Percentiles rank a stretch among this genome's conserved stretches.
These are phyloP conservation scores for Syritta pipiens DNA, from an alignment of 2,888 invertebrate species.

Conservation along the genomic window DNA sequence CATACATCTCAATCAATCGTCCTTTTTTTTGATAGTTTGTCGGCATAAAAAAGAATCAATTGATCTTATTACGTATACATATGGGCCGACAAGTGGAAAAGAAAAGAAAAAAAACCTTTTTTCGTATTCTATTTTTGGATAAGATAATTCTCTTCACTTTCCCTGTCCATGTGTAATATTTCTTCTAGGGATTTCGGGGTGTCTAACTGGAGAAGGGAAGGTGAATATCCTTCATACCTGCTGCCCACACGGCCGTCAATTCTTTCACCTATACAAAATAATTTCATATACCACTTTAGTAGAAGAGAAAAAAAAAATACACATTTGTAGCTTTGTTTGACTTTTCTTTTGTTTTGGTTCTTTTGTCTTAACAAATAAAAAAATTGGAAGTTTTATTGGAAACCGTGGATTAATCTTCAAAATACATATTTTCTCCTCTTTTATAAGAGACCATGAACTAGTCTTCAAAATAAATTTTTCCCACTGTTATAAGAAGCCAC, in stretches of 20 bases:
- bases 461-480: too few relatives aligned
- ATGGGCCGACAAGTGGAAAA: slow-evolving; percentile 7
- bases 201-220: background rate
- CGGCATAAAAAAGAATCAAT: slow-evolving; percentile 22
- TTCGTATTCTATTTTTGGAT: slow-evolving; percentile 12
- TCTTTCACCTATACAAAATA: slow-evolving; percentile 10
- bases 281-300: too few relatives aligned
- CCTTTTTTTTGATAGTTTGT: too few relatives aligned
- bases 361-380: background rate
- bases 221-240: background rate
- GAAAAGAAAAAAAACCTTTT: slow-evolving; percentile 21
- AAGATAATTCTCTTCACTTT: slow-evolving; percentile 18
- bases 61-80: slow-evolving; percentile 45
- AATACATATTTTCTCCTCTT: too few relatives aligned
- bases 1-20: slow-evolving; percentile 55
- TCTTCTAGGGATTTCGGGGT: background rate
- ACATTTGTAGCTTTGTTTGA: background rate
- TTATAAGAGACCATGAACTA: too few relatives aligned
- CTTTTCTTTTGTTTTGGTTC: background rate
- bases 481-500: too few relatives aligned
- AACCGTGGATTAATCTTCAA: too few relatives aligned
- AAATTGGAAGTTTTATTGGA: background rate
- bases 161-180: slow-evolving; percentile 12
- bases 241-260: background rate
- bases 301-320: too few relatives aligned